Conservation (phyloP, 1,140 invertebrate species). For the Tribolium castaneum region DNA sequence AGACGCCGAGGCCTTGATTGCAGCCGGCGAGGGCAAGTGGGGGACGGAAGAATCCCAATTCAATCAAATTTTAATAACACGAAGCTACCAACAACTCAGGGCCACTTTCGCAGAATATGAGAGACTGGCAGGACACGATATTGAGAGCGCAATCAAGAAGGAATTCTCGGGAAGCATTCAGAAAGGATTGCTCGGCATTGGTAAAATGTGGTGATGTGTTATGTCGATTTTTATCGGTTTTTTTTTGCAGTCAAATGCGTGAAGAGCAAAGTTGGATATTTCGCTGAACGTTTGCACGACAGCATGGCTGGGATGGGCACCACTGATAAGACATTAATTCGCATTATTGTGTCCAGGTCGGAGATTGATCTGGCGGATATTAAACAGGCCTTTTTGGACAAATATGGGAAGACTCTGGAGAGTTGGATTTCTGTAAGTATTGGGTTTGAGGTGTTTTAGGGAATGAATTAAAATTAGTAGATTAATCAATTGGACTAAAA, state of each 20-base stretch:
- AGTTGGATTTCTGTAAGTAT: conserved; percentile 84
- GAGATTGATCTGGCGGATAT: conserved; percentile 94
- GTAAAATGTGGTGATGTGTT: conserved; percentile 66
- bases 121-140: conserved; percentile 78
- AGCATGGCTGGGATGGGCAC: conserved; percentile 92
- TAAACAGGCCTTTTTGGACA: conserved; percentile 87
- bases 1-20: conserved; percentile 77
- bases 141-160: conserved; percentile 87
- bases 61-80: conserved; percentile 83
- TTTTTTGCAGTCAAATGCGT: conserved; percentile 81
- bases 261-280: conserved; percentile 92
- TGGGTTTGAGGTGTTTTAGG: neutral
- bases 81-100: conserved; percentile 84
- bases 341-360: conserved; percentile 89
- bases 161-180: conserved; percentile 90
- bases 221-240: conserved; percentile 1
- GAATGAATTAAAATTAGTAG: neutral
- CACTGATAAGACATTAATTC: conserved; percentile 89
- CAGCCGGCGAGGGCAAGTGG: conserved; percentile 83
- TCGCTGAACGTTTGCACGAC: conserved; percentile 90
- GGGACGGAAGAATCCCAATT: conserved; percentile 90
- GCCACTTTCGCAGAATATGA: conserved; percentile 85
- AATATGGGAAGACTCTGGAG: conserved; percentile 86
- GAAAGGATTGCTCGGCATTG: conserved; percentile 86
- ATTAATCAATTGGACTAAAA: conserved; percentile 2